phyloP scores from a whole-genome alignment of 1,140 invertebrate species.

The Nebria ingens region DNA sequence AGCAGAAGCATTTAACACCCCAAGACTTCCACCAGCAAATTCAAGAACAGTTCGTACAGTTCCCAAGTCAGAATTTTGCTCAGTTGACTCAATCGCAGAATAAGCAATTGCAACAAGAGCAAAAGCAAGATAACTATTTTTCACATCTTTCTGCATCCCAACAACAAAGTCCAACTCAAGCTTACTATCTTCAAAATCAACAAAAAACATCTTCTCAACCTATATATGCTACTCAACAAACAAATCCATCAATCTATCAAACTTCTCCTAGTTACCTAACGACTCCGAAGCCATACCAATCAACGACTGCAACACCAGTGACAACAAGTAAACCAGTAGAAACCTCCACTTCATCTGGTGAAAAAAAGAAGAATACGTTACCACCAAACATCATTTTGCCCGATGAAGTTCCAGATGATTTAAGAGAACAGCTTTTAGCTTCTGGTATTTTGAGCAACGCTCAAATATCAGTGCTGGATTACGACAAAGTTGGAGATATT shows the following conservation, averaged over 20 bases:
- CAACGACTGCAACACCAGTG: slow-evolving; percentile 33
- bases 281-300: slow-evolving; percentile 26
- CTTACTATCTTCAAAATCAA: slow-evolving; percentile 22
- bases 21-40: slow-evolving; percentile 20
- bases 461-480: slow-evolving; percentile 74
- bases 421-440: slow-evolving; percentile 68
- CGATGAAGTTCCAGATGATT: slow-evolving; percentile 76
- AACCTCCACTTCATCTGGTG: slow-evolving; percentile 34
- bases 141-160: background rate
- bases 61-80: slow-evolving; percentile 12
- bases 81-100: slow-evolving; percentile 13
- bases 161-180: slow-evolving; percentile 15
- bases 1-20: slow-evolving; percentile 15
- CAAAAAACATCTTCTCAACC: slow-evolving; percentile 12
- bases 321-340: slow-evolving; percentile 33
- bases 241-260: background rate
- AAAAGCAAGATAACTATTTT: slow-evolving; percentile 6
- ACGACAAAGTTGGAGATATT: slow-evolving; percentile 80
- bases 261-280: background rate
- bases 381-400: slow-evolving; percentile 55
- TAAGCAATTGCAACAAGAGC: slow-evolving; percentile 15
- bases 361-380: slow-evolving; percentile 41
- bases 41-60: slow-evolving; percentile 22
- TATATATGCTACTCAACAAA: slow-evolving; percentile 37
- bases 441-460: slow-evolving; percentile 78